Percentiles rank a stretch among this genome's conserved stretches.
phyloP scores from a whole-genome alignment of 2,888 invertebrate genomes.

The Lepidocyrtoides sp. region DNA sequence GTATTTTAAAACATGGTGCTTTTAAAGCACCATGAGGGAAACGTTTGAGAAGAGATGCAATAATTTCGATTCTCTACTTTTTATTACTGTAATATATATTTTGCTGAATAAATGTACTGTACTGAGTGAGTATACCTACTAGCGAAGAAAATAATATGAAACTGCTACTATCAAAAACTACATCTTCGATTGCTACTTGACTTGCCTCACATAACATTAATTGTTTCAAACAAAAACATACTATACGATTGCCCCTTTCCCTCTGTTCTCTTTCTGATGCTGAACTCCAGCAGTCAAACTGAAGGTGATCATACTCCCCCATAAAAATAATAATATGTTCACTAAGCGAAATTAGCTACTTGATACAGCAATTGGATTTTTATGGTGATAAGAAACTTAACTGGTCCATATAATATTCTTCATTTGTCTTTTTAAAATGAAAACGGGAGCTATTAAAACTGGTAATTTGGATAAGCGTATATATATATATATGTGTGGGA shows the following conservation, averaged over 20 bases:
- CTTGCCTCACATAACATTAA: background rate
- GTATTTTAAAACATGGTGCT: background rate
- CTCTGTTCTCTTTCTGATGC: background rate
- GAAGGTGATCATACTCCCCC: conserved; percentile 59
- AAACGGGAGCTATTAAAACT: too few species aligned
- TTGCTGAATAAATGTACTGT: background rate
- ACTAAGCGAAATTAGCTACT: conserved; percentile 68
- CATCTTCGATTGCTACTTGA: background rate
- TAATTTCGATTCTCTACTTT: background rate
- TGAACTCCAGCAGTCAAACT: conserved; percentile 58
- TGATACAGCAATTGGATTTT: conserved; percentile 27
- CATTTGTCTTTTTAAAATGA: too few species aligned
- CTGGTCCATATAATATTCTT: background rate
- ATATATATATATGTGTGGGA: too few species aligned
- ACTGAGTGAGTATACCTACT: background rate
- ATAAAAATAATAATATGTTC: conserved; percentile 52
- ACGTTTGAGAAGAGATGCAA: background rate
- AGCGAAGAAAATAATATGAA: background rate
- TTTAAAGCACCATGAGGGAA: background rate
- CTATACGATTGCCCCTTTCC: background rate
- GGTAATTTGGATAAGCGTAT: too few species aligned
- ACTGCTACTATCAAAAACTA: too few species aligned
- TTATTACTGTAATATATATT: background rate
- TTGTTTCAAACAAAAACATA: conserved; percentile 10
- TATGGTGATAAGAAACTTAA: background rate